A percentile compares a stretch with the other conserved stretches of the same genome.
phyloP scores from a whole-genome alignment of 2,888 invertebrate genomes.

The Tholera decimalis region DNA sequence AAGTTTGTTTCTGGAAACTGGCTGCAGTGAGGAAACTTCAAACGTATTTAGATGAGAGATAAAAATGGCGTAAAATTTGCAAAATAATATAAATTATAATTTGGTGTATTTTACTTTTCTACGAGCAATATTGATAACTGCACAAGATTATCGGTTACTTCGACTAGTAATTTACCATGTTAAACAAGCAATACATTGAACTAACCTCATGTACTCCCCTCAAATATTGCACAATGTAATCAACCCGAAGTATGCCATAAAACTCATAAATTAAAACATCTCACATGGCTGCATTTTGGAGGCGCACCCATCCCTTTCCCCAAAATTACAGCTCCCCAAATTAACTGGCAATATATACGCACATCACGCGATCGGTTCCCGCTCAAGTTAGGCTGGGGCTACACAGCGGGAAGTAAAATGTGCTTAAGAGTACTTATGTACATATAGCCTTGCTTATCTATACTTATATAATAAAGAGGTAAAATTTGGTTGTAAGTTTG shows the following conservation, averaged over 20 bases:
- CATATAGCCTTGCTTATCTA: not conserved
- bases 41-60: no score
- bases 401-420: conserved; percentile 27
- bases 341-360: conserved; percentile 72
- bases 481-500: no score
- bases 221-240: conserved; percentile 34
- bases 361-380: conserved; percentile 72
- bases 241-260: conserved; percentile 25
- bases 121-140: no score
- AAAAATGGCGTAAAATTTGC: no score
- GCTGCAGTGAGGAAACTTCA: no score
- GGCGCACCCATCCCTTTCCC: conserved; percentile 51
- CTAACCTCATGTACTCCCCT: conserved; percentile 11
- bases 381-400: conserved; percentile 54
- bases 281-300: conserved; percentile 37
- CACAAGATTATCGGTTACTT: not conserved
- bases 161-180: not conserved
- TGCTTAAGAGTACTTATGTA: not conserved
- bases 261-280: conserved; percentile 47
- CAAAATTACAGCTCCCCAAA: conserved; percentile 63
- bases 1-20: no score
- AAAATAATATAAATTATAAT: no score
- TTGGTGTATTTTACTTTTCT: no score
- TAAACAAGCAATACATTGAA: conserved; percentile 22
- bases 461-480: no score